Evolutionary conservation across 92 coral and sea anemone genomes (phyloP).

Genomic region (Virgularia gustaviana): DNA sequence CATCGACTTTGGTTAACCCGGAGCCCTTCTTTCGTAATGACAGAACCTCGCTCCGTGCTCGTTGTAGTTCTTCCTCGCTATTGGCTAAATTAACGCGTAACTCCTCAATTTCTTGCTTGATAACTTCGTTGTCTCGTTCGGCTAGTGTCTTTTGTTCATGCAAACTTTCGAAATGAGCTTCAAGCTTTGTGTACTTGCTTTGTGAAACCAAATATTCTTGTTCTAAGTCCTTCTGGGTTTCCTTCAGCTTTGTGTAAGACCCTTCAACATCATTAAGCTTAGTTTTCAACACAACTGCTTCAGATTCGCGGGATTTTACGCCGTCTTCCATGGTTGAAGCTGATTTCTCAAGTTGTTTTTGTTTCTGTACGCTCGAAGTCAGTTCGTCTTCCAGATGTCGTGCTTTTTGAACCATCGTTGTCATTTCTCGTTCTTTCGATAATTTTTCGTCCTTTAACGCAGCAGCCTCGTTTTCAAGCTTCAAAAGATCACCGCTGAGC

Average conservation of each 20-base stretch:
- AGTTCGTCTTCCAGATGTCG: constrained; percentile 14
- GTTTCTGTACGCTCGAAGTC: neutral
- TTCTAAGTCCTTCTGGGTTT: constrained; percentile 71
- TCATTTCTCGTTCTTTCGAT: constrained; percentile 15
- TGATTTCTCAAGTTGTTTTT: constrained; percentile 11
- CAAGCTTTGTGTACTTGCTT: constrained; percentile 24
- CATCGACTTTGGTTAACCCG: neutral
- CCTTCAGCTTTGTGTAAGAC: constrained; percentile 70
- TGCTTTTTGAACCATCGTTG: constrained; percentile 1
- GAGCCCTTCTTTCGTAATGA: neutral
- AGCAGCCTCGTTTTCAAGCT: constrained; percentile 54
- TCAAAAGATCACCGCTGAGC: constrained; percentile 45
- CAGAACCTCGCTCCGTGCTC: neutral
- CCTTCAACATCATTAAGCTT: constrained; percentile 65
- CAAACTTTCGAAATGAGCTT: constrained; percentile 22
- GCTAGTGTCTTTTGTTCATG: constrained; percentile 23
- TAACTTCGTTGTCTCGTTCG: constrained; percentile 13
- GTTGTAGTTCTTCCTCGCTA: constrained; percentile 4
- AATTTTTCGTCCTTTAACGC: constrained; percentile 49
- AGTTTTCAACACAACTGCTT: constrained; percentile 12
- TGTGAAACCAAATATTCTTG: constrained; percentile 12
- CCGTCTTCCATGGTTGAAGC: neutral
- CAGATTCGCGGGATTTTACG: neutral
- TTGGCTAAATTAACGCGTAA: neutral
- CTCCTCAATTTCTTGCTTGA: constrained; percentile 8